Evolutionary conservation across 1,140 invertebrate genomes (phyloP).

Genomic region (Heliconius himera): DNA sequence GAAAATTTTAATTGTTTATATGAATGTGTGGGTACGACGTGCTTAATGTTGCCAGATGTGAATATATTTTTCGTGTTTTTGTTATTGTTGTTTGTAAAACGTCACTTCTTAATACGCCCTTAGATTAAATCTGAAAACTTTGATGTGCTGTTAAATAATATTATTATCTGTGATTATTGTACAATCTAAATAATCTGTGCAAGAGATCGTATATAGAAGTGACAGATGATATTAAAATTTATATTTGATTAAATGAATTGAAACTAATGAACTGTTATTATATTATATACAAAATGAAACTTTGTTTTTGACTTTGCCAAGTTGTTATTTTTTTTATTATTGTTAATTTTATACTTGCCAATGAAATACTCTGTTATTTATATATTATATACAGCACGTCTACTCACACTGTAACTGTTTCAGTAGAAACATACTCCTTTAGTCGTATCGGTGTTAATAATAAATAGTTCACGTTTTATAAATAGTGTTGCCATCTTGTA

Average conservation of each 20-base stretch:
- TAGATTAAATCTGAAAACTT: not conserved
- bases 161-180: slow-evolving; percentile 1
- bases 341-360: slow-evolving; percentile 9
- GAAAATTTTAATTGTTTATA: not conserved
- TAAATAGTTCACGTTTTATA: slow-evolving; percentile 67
- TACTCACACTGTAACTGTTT: not conserved
- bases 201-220: not conserved
- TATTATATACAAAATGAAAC: not conserved
- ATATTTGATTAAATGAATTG: slow-evolving; percentile 1
- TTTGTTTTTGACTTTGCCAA: slow-evolving; percentile 1
- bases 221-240: slow-evolving; percentile 1
- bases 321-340: slow-evolving; percentile 5
- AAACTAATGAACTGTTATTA: slow-evolving; percentile 3
- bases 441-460: slow-evolving; percentile 71
- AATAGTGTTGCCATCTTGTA: slow-evolving; percentile 63
- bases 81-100: not conserved
- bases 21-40: slow-evolving; percentile 2
- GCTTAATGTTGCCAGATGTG: not conserved
- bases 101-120: not conserved
- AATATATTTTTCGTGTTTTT: not conserved
- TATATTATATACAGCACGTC: slow-evolving; percentile 22
- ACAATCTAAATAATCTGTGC: not conserved
- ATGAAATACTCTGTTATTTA: slow-evolving; percentile 13
- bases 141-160: not conserved
- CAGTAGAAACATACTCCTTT: slow-evolving; percentile 40